Conservation (phyloP, 2,113 vertebrate species). For the Columba janthina region DNA sequence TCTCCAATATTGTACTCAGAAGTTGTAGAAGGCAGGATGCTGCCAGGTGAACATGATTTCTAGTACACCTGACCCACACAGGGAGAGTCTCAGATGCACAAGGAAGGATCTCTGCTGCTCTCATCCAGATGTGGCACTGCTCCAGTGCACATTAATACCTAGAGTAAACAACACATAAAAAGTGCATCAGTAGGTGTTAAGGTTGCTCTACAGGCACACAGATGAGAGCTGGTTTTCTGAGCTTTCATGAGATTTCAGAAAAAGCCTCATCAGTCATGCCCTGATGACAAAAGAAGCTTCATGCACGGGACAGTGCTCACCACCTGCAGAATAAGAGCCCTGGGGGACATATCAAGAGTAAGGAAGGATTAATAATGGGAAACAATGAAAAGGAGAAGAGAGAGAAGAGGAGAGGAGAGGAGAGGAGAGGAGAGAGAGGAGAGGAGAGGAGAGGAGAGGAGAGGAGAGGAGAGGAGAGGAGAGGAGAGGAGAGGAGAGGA, state of each 20-base stretch:
- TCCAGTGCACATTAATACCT: not conserved
- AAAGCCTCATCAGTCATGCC: not conserved
- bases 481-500: no score
- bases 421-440: no score
- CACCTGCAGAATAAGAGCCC: not conserved
- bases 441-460: no score
- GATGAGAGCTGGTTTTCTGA: not conserved
- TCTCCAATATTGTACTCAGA: not conserved
- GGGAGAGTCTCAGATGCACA: not conserved
- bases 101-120: not conserved
- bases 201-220: not conserved
- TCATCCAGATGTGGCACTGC: not conserved
- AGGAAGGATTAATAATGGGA: constrained; percentile 22
- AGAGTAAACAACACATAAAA: not conserved
- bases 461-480: no score
- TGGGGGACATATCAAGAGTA: not conserved
- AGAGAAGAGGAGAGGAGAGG: no score
- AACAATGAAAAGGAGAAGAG: constrained; percentile 24
- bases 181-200: not conserved
- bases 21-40: not conserved
- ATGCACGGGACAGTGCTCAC: not conserved
- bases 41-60: not conserved
- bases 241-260: not conserved
- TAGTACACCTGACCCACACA: not conserved
- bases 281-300: not conserved